These are phyloP conservation scores for Aphelocoma coerulescens DNA, from an alignment of 2,113 vertebrate species.

Conservation along the genomic window DNA sequence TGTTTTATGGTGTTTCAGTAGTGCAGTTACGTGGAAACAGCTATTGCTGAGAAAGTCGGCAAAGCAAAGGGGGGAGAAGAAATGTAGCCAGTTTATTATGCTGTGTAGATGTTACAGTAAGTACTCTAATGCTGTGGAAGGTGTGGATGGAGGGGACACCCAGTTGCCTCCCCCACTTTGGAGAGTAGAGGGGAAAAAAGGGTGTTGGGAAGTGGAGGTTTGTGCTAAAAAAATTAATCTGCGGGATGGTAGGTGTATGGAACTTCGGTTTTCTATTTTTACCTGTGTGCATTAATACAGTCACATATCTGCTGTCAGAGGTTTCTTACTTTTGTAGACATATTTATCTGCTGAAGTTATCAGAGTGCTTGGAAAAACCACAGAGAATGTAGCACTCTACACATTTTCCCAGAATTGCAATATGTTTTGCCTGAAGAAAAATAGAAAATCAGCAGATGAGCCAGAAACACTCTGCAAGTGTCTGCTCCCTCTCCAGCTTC, in stretches of 20 bases:
- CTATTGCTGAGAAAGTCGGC: background rate
- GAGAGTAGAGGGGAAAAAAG: rapidly evolving
- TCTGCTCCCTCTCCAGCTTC: background rate
- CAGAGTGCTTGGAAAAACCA: background rate
- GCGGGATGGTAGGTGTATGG: background rate
- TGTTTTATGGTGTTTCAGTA: background rate
- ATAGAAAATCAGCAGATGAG: background rate
- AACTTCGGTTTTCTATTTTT: background rate
- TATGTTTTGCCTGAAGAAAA: background rate
- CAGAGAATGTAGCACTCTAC: background rate
- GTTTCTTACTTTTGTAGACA: background rate
- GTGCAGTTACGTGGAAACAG: background rate
- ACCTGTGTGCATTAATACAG: background rate
- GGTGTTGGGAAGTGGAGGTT: background rate
- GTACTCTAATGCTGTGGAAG: background rate
- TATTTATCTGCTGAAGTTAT: background rate
- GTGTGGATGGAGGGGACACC: background rate
- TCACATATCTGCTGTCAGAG: background rate
- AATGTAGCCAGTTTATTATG: background rate
- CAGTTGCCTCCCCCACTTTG: rapidly evolving
- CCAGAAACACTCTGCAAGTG: background rate
- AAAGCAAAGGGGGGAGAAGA: background rate
- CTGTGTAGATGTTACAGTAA: background rate
- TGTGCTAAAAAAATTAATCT: background rate
- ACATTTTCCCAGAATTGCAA: background rate